phyloP scores from a whole-genome alignment of 2,888 invertebrate species.

The Synanthedon andrenaeformis region DNA sequence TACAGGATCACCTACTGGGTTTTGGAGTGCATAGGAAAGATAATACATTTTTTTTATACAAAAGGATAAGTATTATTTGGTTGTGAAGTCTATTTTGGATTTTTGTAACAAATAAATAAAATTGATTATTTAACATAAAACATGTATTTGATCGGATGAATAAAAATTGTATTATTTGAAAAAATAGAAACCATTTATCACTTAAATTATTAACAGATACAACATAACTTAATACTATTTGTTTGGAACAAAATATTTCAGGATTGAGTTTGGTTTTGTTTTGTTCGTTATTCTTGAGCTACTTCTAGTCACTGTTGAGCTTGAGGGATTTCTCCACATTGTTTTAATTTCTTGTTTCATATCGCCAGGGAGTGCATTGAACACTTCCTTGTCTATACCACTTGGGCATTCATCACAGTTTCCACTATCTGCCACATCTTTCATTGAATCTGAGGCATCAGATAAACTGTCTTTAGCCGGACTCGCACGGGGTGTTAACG shows the following conservation, averaged over 20 bases:
- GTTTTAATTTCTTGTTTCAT: conserved; percentile 79
- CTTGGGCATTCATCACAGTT: conserved; percentile 72
- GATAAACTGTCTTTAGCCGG: conserved; percentile 56
- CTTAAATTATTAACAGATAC: conserved; percentile 63
- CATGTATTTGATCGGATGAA: conserved; percentile 69
- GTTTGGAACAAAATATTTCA: conserved; percentile 77
- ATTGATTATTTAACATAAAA: conserved; percentile 49
- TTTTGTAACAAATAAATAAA: conserved; percentile 5
- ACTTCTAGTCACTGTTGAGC: conserved; percentile 48
- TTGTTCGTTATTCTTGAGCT: conserved; percentile 64
- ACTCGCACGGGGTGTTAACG: conserved; percentile 56
- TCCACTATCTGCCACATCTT: conserved; percentile 43
- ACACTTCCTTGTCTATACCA: conserved; percentile 76
- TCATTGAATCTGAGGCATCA: conserved; percentile 52
- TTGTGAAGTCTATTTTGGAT: too few species aligned
- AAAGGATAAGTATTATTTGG: too few species aligned
- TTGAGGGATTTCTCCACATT: conserved; percentile 72
- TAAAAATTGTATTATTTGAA: conserved; percentile 69
- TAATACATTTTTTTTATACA: too few species aligned
- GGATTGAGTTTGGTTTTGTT: conserved; percentile 72
- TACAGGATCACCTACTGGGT: too few species aligned
- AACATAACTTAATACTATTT: conserved; percentile 71
- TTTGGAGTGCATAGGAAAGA: too few species aligned
- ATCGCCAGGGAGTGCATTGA: conserved; percentile 77
- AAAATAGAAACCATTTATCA: conserved; percentile 71